Base-by-base conservation (phyloP, 1,140 invertebrate genomes). In the Aphis craccivora region DNA sequence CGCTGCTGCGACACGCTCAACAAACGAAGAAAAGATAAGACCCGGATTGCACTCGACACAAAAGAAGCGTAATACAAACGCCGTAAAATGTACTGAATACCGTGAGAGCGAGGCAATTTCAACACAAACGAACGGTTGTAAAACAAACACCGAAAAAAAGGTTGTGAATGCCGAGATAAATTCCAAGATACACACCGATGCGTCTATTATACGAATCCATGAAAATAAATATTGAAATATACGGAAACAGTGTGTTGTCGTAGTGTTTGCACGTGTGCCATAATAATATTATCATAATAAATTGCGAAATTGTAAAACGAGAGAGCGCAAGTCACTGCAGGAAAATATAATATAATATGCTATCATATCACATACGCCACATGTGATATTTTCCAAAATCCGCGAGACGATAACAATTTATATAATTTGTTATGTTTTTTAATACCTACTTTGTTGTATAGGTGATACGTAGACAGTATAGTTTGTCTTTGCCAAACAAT, bases 51-150 rank as follows among this genome's bases (percentile, higher is more conserved):
- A 76, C 60, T 76, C 60, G 60, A 76, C 60, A 76, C 60, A 76
- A 76, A 76, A 76, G 60, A 76, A n/a, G 60, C 14, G 60, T 76
- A 76, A 76, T 76, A 76, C 60, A 76, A 76, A 76, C 14, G 60
- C 60, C n/a, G 60, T 76, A n/a, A 76, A 76, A 76, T 76, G 60
- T 76, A 76, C 60, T 76, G 60, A 76, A 76, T 76, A 76, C 60
- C 60, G 30, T n/a, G 60, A 76, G n/a, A 76, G 60, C 60, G 60
- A 35, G 60, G 60, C 60, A 76, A 76, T 76, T 76, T 76, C 60
- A n/a, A 76, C 60, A 76, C 60, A 76, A 76, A n/a, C 60, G 60
- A 76, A 76, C 60, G n/a, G 30, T 76, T 76, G 60, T 76, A 76
- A 76, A 76, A 76, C 60, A 76, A 76, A 76, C 60, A 76, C 60